Percentiles rank a stretch among this genome's conserved stretches.
Evolutionary conservation across 2,113 vertebrate species (phyloP).

Genomic region (Tyto alba): DNA sequence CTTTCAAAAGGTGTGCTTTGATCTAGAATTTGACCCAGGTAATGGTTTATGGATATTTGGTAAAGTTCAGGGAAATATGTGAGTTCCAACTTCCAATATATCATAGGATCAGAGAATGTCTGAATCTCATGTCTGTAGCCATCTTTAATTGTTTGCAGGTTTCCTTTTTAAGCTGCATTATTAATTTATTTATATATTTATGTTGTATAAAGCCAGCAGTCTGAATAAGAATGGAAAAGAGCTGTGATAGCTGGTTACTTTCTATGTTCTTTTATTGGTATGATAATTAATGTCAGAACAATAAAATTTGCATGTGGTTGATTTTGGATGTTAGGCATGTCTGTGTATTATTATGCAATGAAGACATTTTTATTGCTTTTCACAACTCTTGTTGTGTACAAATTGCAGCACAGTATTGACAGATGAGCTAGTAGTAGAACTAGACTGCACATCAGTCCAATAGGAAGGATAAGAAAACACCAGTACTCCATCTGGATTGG

Average conservation of each 20-base stretch:
- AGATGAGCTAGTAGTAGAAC: neutral
- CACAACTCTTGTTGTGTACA: neutral
- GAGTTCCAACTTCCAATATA: neutral
- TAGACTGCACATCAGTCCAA: neutral
- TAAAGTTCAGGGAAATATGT: neutral
- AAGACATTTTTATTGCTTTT: neutral
- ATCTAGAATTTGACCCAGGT: neutral
- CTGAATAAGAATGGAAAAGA: neutral
- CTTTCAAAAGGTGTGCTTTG: neutral
- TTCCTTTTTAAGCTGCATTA: neutral
- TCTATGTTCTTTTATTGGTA: neutral
- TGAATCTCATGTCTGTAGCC: neutral
- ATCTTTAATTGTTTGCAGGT: neutral
- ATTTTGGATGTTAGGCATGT: neutral
- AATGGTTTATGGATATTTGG: neutral
- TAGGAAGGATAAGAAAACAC: neutral
- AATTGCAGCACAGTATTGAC: neutral
- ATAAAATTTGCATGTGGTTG: neutral
- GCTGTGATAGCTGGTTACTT: neutral
- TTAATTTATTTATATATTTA: neutral
- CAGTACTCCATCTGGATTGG: neutral
- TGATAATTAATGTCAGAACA: neutral
- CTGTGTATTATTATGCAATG: neutral
- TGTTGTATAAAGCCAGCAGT: neutral
- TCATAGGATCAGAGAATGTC: neutral